Base-by-base conservation (phyloP, 2,888 invertebrate genomes). In the Lasioglossum leucozonium region DNA sequence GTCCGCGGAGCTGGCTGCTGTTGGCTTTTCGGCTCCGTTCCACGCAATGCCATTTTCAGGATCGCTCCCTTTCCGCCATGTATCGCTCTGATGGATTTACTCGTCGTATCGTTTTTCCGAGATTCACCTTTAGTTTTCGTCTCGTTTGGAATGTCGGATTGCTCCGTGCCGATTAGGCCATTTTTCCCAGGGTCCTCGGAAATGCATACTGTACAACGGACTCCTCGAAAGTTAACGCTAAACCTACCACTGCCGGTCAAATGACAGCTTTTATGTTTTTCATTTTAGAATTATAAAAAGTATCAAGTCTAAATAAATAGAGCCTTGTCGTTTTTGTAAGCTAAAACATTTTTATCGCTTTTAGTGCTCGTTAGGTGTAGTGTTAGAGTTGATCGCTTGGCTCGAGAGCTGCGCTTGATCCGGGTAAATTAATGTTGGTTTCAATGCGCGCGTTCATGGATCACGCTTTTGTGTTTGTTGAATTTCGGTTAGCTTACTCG, bases 21-120 rank as follows among this genome's bases (percentile, higher is more conserved):
- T 18, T 65, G 79, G 73, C 65, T 82, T 87, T 87, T 81, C 71
- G 78, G 51, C 73, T 51, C 73, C 77, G 79, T 47, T 75, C 51
- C 55, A 42, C 67, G 47, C 72, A 42, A 74, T 81, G 51, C 16
- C 65, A 42, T 65, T 65, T 76, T 42, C 73, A 55, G 4, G 72
- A 84, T 74, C 34, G 26, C 26, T 40, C 22, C 42, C 44, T 47
- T 16, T 8, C 42, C 40, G 26, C 37, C 22, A n/a, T 34, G 73
- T 73, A 82, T 74, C 82, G 69, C 47, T 55, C 26, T 55, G 55
- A 37, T 18, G 26, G 34, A 71, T 30, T 80, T 44, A 26, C 16
- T 44, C 13, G 42, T 26, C 37, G 40, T 69, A 40, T 69, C 51
- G 44, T 30, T 37, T 22, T 40, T 18, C 26, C 22, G 44, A 30